phyloP scores from a whole-genome alignment of 1,140 invertebrate genomes.

The Scaptodrosophila lebanonensis region DNA sequence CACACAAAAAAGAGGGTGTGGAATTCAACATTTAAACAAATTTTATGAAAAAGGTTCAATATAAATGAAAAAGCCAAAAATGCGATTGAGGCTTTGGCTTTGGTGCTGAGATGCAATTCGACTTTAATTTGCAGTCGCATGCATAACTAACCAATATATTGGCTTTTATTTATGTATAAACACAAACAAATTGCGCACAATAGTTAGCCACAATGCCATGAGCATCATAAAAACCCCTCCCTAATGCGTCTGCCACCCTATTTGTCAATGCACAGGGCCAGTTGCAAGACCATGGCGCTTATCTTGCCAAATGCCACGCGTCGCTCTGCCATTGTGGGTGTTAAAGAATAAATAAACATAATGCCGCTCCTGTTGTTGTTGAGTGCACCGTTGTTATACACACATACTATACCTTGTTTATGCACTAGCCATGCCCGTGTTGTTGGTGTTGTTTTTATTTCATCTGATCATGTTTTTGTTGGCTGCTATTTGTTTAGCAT shows the following conservation, averaged over 20 bases:
- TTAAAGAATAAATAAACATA: constrained; percentile 60
- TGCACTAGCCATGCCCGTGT: constrained; percentile 35
- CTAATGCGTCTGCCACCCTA: too few relatives aligned
- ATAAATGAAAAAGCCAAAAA: constrained; percentile 33
- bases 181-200: too few relatives aligned
- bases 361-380: constrained; percentile 23
- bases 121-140: too few relatives aligned
- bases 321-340: constrained; percentile 17
- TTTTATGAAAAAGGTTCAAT: too few relatives aligned
- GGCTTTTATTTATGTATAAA: constrained; percentile 42
- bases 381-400: constrained; percentile 22
- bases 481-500: constrained; percentile 62
- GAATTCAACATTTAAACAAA: constrained; percentile 9
- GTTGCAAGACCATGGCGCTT: constrained; percentile 12
- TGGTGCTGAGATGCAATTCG: not conserved
- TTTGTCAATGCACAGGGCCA: too few relatives aligned
- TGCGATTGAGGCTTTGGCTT: constrained; percentile 15
- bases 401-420: constrained; percentile 56
- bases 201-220: too few relatives aligned
- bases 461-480: not conserved
- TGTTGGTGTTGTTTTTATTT: constrained; percentile 25
- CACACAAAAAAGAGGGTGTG: too few relatives aligned
- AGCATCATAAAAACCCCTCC: too few relatives aligned
- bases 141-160: too few relatives aligned
- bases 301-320: constrained; percentile 14